A percentile compares a stretch with the other conserved stretches of the same genome.
Evolutionary conservation across 2,888 invertebrate genomes (phyloP).

Genomic region (Reticulitermes lucifugus): DNA sequence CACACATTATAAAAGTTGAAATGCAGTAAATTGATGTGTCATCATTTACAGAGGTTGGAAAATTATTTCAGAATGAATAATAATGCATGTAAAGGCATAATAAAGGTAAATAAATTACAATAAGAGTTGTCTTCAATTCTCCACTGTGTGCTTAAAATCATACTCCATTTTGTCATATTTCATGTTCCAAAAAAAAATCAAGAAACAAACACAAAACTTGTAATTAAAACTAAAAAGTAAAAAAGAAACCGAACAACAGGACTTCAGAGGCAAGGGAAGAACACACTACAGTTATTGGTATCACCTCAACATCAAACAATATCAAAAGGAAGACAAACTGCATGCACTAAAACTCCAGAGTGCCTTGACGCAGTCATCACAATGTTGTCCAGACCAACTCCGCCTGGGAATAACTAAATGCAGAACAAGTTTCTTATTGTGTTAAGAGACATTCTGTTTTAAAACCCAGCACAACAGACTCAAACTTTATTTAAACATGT

Average conservation of each 20-base stretch:
- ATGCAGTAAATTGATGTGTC: neutral
- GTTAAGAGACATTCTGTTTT: neutral
- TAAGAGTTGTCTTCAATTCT: neutral
- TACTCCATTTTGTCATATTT: neutral
- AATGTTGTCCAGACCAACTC: neutral
- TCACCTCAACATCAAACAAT: constrained; percentile 14
- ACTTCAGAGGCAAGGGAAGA: neutral
- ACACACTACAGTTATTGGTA: constrained; percentile 30
- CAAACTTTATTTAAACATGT: no score
- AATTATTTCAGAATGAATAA: neutral
- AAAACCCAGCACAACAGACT: constrained; percentile 20
- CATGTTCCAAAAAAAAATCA: neutral
- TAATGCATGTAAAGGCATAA: neutral
- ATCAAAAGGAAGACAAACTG: neutral
- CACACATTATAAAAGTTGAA: neutral
- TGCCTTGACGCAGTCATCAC: constrained; percentile 9
- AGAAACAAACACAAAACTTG: neutral
- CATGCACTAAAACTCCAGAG: constrained; percentile 4
- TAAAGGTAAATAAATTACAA: neutral
- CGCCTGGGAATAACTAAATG: neutral
- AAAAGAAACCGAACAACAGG: neutral
- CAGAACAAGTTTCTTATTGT: neutral
- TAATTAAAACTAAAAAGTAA: neutral
- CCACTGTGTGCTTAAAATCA: neutral
- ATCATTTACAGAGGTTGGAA: neutral